Base-by-base conservation (phyloP, 2,888 invertebrate genomes). In the Plagiodera versicolora region DNA sequence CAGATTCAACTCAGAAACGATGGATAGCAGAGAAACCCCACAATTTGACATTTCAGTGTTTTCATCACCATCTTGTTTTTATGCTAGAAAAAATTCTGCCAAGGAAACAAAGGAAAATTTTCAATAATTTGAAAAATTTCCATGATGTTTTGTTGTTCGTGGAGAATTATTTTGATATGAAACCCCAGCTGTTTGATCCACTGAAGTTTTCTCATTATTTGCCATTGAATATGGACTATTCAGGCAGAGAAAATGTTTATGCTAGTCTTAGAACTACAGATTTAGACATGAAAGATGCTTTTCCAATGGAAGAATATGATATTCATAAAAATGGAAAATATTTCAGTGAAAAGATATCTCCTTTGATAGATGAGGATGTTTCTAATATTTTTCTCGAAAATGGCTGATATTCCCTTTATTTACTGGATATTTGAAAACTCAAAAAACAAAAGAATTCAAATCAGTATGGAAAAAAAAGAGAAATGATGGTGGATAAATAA, bases 21-120 rank as follows among this genome's bases (percentile, higher is more conserved):
- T 66, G 56, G 1, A 75, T 79, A 60, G 75, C 83, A 46, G 83
- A 85, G 19, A 81, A 82, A 65, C 86, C 90, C 45, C 81, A 79
- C 58, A 86, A 78, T 68, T 68, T 91, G 58, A 85, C 87, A 53
- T 97, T 92, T 79, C 88, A 91, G 68, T 89, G 88, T 75, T 95
- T 98, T 74, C 98, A 98, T 81, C 96, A 98, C 77, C 98, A 98
- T 81, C 85, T 98, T 65, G 93, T 95, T 53, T 96, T 95, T 77
- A 98, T 98, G 98, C 83, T 95, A 73, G 94, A 95, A 73, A 90
- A 89, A 79, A 77, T 90, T 39, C 82, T 97, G 69, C 84, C 87
- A 0, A 90, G 89, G 72, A 80, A 84, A 52, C 87, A 92, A 72
- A 88, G 92, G 72, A 82, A 86, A 67, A 80, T 88, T 51, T 95